Evolutionary conservation across 2,113 vertebrate species (phyloP).

Genomic region (Felis chaus): DNA sequence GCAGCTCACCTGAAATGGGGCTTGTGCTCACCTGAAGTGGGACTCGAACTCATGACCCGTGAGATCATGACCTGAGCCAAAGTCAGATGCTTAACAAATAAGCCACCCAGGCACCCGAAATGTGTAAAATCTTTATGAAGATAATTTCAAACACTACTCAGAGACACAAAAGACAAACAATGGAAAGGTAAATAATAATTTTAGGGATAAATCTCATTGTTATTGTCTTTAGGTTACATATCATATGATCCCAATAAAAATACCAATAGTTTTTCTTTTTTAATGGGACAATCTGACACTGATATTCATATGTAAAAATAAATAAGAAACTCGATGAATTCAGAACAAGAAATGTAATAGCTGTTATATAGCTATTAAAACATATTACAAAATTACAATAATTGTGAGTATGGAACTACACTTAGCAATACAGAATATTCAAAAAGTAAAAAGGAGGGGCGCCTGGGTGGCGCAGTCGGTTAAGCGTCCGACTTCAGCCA

Average conservation of each 20-base stretch:
- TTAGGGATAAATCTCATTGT: neutral
- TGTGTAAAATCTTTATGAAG: neutral
- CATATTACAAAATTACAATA: neutral
- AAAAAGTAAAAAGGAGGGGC: neutral
- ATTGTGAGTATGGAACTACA: neutral
- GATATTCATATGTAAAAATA: neutral
- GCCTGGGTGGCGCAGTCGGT: too few relatives aligned
- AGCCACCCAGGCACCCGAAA: too few relatives aligned
- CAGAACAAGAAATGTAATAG: neutral
- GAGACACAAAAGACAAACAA: neutral
- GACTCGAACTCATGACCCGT: too few relatives aligned
- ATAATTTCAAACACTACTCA: neutral
- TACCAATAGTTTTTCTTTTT: neutral
- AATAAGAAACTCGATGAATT: neutral
- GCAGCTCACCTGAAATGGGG: too few relatives aligned
- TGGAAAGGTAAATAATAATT: neutral
- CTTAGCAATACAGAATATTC: neutral
- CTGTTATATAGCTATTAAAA: too few relatives aligned
- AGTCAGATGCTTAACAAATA: too few relatives aligned
- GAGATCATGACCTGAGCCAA: too few relatives aligned
- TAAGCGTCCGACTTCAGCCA: too few relatives aligned
- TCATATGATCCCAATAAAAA: neutral
- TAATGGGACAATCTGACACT: neutral
- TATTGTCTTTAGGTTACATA: neutral
- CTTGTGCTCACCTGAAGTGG: too few relatives aligned